Percentiles rank a stretch among this genome's conserved stretches.
These are phyloP conservation scores for Cheirogaleus medius DNA, from an alignment of 2,113 vertebrate genomes.

Conservation along the genomic window DNA sequence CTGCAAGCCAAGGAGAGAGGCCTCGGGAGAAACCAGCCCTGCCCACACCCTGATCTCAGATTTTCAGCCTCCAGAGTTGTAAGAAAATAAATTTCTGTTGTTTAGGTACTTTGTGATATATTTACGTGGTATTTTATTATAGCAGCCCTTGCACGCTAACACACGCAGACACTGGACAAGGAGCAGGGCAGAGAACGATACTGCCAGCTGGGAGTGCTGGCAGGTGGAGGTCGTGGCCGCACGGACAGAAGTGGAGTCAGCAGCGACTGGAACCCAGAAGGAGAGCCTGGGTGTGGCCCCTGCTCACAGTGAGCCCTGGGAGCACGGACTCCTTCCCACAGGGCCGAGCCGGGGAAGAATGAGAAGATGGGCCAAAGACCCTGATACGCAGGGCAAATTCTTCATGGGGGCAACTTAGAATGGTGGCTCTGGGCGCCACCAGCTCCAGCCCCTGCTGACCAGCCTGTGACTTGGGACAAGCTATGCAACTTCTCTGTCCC, in stretches of 20 bases:
- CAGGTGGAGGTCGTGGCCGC: accelerated
- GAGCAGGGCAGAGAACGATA: not conserved
- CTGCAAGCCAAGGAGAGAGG: not conserved
- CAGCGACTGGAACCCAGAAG: too few species aligned
- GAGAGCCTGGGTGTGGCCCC: not conserved
- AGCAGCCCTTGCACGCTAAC: not conserved
- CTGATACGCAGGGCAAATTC: accelerated
- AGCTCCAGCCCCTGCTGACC: not conserved
- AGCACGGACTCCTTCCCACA: accelerated
- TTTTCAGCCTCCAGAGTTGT: too few species aligned
- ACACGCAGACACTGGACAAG: too few species aligned
- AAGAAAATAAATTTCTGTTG: not conserved
- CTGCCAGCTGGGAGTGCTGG: not conserved
- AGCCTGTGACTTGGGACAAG: not conserved
- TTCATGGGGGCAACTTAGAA: too few species aligned
- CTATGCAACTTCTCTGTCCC: not conserved
- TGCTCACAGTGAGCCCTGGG: not conserved
- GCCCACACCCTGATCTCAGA: not conserved
- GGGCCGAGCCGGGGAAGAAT: not conserved
- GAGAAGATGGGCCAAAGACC: not conserved
- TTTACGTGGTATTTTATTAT: too few species aligned
- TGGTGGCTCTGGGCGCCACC: accelerated
- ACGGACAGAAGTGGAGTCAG: too few species aligned
- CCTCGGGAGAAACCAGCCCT: not conserved
- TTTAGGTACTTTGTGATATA: not conserved